These are phyloP conservation scores for Xanthorhoe designata DNA, from an alignment of 2,888 invertebrate species.

Conservation along the genomic window DNA sequence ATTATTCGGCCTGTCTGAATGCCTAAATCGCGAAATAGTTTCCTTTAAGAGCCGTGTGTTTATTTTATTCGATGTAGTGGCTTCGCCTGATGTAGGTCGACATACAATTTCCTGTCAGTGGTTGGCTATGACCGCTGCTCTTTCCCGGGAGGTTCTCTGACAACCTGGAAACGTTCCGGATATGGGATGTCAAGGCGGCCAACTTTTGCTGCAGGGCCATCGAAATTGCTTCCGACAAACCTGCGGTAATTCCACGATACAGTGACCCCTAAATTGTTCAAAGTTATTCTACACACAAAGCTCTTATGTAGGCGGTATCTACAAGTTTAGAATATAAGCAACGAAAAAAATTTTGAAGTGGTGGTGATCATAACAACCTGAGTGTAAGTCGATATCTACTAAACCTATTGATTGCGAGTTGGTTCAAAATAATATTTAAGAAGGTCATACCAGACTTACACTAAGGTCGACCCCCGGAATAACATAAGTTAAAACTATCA, in stretches of 20 bases:
- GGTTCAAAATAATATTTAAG: no score
- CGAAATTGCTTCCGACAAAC: conserved; percentile 74
- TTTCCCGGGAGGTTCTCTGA: conserved; percentile 72
- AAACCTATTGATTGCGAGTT: no score
- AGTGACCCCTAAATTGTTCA: conserved; percentile 22
- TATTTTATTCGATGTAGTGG: conserved; percentile 55
- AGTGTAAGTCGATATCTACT: no score
- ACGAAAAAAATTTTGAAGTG: no score
- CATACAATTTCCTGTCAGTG: conserved; percentile 79
- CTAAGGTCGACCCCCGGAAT: no score
- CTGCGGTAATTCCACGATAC: conserved; percentile 32
- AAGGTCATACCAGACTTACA: no score
- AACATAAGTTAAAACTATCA: no score
- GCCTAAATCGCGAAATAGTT: conserved; percentile 40
- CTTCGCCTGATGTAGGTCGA: conserved; percentile 71
- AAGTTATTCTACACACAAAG: neutral
- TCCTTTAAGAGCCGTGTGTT: conserved; percentile 46
- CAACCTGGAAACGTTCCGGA: conserved; percentile 77
- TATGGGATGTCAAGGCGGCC: conserved; percentile 76
- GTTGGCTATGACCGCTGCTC: conserved; percentile 71
- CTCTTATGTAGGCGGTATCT: no score
- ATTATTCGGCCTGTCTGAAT: conserved; percentile 10
- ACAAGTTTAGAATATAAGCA: no score
- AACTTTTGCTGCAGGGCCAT: conserved; percentile 64
- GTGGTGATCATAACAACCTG: no score